Conservation (phyloP, 2,797 vertebrate genomes). For the Epinephelus malabaricus region DNA sequence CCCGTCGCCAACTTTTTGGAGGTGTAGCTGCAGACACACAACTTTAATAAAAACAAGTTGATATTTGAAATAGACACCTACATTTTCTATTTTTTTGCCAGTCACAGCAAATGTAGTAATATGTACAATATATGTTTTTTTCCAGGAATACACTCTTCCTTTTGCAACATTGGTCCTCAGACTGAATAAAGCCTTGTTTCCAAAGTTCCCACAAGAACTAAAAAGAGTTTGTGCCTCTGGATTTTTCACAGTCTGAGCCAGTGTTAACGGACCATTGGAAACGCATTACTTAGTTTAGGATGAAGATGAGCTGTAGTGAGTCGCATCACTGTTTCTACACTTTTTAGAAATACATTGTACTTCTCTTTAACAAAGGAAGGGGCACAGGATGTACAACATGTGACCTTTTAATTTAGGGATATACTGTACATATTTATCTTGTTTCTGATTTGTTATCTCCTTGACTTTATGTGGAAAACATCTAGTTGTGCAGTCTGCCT, state of each 20-base stretch:
- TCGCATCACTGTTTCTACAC: neutral
- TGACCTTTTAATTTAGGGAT: neutral
- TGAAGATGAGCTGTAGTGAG: slow-evolving; percentile 35
- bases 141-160: neutral
- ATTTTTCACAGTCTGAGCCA: slow-evolving; percentile 65
- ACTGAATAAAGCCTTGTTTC: slow-evolving; percentile 24
- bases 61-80: neutral
- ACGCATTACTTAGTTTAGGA: slow-evolving; percentile 64
- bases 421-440: neutral
- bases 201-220: slow-evolving; percentile 50
- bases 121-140: neutral
- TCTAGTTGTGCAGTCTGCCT: neutral
- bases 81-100: neutral
- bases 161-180: neutral
- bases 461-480: neutral
- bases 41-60: neutral
- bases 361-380: neutral
- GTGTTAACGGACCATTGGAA: slow-evolving; percentile 69
- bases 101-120: neutral
- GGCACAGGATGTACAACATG: neutral
- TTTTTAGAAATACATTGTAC: neutral
- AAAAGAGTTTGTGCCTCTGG: slow-evolving; percentile 46
- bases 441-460: neutral
- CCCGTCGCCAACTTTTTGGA: too few species aligned
- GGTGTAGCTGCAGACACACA: too few species aligned